Evolutionary conservation across 2,888 invertebrate genomes (phyloP).

Genomic region (Zaprionus bogoriensis): DNA sequence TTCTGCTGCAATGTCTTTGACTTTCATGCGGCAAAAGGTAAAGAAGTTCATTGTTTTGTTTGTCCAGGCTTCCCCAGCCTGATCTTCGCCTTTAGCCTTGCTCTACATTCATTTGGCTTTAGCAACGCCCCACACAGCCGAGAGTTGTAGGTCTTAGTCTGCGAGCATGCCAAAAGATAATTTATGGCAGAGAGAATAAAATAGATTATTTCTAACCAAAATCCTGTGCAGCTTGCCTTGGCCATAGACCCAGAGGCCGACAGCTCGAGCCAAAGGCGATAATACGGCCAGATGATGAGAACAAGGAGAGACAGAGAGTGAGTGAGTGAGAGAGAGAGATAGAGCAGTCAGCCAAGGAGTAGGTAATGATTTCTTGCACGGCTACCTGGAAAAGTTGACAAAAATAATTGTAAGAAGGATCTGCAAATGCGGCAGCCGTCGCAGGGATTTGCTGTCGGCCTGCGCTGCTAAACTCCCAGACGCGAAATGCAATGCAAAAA

Average conservation of each 20-base stretch:
- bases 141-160: constrained; percentile 1
- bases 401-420: constrained; percentile 73
- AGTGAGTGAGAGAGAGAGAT: no score
- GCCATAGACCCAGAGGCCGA: no score
- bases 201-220: no score
- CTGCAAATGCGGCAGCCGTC: constrained; percentile 41
- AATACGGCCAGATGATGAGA: constrained; percentile 16
- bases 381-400: constrained; percentile 72
- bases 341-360: no score
- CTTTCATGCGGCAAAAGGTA: no score
- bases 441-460: constrained; percentile 47
- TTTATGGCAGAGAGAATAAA: no score
- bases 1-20: no score
- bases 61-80: constrained; percentile 23
- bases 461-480: constrained; percentile 53
- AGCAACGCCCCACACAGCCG: constrained; percentile 37
- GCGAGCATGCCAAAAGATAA: constrained; percentile 40
- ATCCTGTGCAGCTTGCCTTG: constrained; percentile 38
- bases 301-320: no score
- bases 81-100: constrained; percentile 42
- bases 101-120: constrained; percentile 59
- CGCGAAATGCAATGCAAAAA: constrained; percentile 62
- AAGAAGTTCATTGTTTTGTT: no score
- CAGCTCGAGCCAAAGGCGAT: constrained; percentile 44
- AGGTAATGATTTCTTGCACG: constrained; percentile 57